phyloP scores from a whole-genome alignment of 53 echinoderm and acorn worm genomes.

The Astropecten irregularis region DNA sequence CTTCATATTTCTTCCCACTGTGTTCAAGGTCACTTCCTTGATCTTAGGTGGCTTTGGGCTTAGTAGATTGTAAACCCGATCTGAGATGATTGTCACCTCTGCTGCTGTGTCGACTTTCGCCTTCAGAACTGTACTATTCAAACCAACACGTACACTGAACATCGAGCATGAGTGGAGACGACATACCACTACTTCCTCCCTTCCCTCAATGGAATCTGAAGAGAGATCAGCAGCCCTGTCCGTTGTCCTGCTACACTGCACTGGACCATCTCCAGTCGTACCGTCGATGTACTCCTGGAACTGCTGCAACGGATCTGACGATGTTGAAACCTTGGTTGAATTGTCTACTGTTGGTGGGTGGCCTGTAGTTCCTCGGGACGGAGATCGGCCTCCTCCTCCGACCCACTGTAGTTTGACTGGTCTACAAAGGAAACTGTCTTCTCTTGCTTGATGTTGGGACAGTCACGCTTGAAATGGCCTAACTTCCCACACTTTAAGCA shows the following conservation, averaged over 20 bases:
- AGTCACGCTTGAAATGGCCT: slow-evolving; percentile 29
- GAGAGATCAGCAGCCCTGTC: background rate
- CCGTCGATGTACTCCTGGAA: slow-evolving; percentile 4
- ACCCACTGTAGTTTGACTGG: slow-evolving; percentile 43
- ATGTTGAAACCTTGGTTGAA: background rate
- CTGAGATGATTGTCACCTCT: slow-evolving; percentile 62
- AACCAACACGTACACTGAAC: slow-evolving; percentile 13
- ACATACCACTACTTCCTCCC: slow-evolving; percentile 25
- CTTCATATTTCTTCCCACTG: slow-evolving; percentile 40
- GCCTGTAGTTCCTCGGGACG: slow-evolving; percentile 16
- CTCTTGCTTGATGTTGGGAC: background rate
- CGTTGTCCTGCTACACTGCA: background rate
- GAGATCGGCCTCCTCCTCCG: slow-evolving; percentile 33
- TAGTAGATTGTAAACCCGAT: slow-evolving; percentile 20
- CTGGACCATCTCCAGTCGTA: background rate
- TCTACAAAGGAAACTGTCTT: slow-evolving; percentile 40
- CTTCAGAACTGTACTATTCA: background rate
- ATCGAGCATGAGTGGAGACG: slow-evolving; percentile 35
- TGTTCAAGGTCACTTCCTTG: slow-evolving; percentile 24
- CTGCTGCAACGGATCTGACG: slow-evolving; percentile 28
- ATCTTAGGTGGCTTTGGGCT: slow-evolving; percentile 35
- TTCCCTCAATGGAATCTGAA: background rate
- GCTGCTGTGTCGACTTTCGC: slow-evolving; percentile 68
- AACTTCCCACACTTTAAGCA: slow-evolving; percentile 22
- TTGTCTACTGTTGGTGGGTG: background rate